Conservation (phyloP, 2,888 invertebrate species). For the Ethmia dodecea region DNA sequence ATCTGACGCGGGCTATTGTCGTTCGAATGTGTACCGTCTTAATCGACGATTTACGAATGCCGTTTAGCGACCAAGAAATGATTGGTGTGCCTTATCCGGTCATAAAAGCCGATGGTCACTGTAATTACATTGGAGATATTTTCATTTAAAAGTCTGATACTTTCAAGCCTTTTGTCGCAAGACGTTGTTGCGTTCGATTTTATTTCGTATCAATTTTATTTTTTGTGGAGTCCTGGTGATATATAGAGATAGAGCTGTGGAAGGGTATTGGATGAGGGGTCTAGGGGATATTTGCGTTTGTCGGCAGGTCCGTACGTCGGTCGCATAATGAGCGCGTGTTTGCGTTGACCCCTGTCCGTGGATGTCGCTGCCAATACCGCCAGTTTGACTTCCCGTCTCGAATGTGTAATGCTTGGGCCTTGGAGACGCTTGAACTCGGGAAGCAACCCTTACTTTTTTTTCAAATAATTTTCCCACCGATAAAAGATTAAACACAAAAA, state of each 20-base stretch:
- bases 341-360: slow-evolving; percentile 37
- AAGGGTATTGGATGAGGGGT: slow-evolving; percentile 6
- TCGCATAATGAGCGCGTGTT: slow-evolving; percentile 45
- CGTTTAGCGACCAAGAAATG: slow-evolving; percentile 38
- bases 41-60: slow-evolving; percentile 58
- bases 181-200: neutral
- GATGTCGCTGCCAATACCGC: slow-evolving; percentile 22
- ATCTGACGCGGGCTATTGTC: slow-evolving; percentile 49
- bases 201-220: neutral
- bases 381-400: slow-evolving; percentile 17
- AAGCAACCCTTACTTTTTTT: no score
- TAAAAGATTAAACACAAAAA: no score
- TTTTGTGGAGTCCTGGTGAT: neutral
- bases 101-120: slow-evolving; percentile 38
- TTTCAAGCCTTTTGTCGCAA: slow-evolving; percentile 4
- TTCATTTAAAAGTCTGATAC: slow-evolving; percentile 32
- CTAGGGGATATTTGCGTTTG: slow-evolving; percentile 24
- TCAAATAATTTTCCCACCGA: no score
- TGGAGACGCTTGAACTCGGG: slow-evolving; percentile 3
- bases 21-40: slow-evolving; percentile 53
- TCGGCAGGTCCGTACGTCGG: slow-evolving; percentile 27
- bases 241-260: slow-evolving; percentile 1
- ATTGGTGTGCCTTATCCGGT: slow-evolving; percentile 34
- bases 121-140: slow-evolving; percentile 42
- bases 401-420: slow-evolving; percentile 20